Conservation (phyloP, 2,113 vertebrate genomes). For the Piaya cayana region DNA sequence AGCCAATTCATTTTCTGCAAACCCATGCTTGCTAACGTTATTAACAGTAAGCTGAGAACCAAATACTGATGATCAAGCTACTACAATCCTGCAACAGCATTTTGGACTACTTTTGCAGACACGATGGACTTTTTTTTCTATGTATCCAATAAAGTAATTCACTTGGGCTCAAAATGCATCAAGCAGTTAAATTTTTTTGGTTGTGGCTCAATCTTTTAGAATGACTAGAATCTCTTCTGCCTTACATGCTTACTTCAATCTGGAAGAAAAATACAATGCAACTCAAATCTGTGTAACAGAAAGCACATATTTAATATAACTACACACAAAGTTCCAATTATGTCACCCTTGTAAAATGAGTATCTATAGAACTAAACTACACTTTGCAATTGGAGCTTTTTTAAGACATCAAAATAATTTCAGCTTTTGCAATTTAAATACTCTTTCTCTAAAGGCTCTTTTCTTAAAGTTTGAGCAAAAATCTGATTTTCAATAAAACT, state of each 20-base stretch:
- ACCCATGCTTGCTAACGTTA: neutral
- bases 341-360: neutral
- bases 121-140: neutral
- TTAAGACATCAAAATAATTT: neutral
- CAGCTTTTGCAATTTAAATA: neutral
- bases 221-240: neutral
- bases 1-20: neutral
- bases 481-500: neutral
- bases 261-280: neutral
- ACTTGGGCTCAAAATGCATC: neutral
- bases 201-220: neutral
- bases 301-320: neutral
- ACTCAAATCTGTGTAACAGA: neutral
- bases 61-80: neutral
- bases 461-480: neutral
- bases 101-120: neutral
- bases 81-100: neutral
- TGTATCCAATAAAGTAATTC: neutral
- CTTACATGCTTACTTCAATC: neutral
- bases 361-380: neutral
- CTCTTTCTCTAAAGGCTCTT: neutral
- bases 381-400: neutral
- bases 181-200: neutral
- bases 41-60: neutral
- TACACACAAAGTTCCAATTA: neutral